phyloP scores from a whole-genome alignment of 2,888 invertebrate species.

The Bursaphelenchus okinawaensis region DNA sequence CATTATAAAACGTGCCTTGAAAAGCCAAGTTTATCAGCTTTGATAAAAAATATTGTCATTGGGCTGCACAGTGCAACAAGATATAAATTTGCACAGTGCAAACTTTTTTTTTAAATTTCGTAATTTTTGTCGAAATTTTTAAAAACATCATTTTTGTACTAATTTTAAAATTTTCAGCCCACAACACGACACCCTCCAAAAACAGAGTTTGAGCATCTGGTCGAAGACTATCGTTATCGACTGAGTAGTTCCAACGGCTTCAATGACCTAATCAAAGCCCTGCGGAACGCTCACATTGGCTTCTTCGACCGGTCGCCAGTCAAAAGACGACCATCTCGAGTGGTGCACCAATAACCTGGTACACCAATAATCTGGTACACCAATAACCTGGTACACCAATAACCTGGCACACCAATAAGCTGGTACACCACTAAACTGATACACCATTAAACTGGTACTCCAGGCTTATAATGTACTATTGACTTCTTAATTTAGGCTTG shows the following conservation, averaged over 20 bases:
- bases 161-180: constrained; percentile 16
- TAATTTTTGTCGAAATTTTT: neutral
- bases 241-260: constrained; percentile 32
- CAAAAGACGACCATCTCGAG: neutral
- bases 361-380: too few species aligned
- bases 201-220: constrained; percentile 34
- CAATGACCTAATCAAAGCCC: constrained; percentile 36
- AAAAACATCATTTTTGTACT: neutral
- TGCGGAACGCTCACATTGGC: constrained; percentile 38
- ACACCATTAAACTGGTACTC: too few species aligned
- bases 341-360: too few species aligned
- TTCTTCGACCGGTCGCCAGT: constrained; percentile 21
- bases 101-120: neutral
- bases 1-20: too few species aligned
- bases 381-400: too few species aligned
- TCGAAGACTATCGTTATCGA: constrained; percentile 34
- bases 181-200: constrained; percentile 26
- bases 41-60: too few species aligned
- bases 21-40: too few species aligned
- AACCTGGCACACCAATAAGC: too few species aligned
- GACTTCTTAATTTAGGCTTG: too few species aligned
- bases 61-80: too few species aligned
- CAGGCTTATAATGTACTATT: too few species aligned
- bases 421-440: too few species aligned
- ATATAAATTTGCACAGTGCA: neutral